Percentiles rank a stretch among this genome's conserved stretches.
These are phyloP conservation scores for Uria lomvia DNA, from an alignment of 2,113 vertebrate species.

Conservation along the genomic window DNA sequence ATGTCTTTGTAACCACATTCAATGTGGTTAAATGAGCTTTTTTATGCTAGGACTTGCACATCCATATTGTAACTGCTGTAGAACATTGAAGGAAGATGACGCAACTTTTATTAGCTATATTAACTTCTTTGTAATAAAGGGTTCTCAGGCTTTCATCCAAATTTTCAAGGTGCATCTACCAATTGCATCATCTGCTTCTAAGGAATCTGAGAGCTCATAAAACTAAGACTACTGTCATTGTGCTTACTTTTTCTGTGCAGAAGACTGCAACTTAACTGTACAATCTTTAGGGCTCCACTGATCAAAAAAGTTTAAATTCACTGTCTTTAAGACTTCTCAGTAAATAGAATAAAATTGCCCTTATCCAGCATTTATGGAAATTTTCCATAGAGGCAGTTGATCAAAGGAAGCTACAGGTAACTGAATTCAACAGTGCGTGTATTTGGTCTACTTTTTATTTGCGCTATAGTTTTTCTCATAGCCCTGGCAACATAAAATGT, in stretches of 20 bases:
- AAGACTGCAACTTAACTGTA: background rate
- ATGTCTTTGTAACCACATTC: background rate
- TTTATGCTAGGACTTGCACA: background rate
- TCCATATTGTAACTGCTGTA: background rate
- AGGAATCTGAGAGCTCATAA: background rate
- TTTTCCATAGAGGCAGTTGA: background rate
- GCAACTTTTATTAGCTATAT: background rate
- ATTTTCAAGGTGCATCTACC: background rate
- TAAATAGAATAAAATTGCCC: background rate
- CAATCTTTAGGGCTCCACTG: background rate
- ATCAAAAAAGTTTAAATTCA: background rate
- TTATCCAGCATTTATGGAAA: background rate
- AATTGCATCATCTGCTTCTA: background rate
- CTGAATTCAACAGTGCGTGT: background rate
- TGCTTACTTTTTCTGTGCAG: background rate
- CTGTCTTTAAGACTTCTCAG: background rate
- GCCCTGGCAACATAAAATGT: background rate
- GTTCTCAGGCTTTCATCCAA: background rate
- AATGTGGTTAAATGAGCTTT: background rate
- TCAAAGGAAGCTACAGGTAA: background rate
- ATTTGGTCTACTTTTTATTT: background rate
- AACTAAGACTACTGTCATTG: background rate
- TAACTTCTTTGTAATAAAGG: background rate
- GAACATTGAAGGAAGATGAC: background rate
- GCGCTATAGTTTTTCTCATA: background rate